phyloP scores from a whole-genome alignment of 2,888 invertebrate genomes.

The Yponomeuta evonymella region DNA sequence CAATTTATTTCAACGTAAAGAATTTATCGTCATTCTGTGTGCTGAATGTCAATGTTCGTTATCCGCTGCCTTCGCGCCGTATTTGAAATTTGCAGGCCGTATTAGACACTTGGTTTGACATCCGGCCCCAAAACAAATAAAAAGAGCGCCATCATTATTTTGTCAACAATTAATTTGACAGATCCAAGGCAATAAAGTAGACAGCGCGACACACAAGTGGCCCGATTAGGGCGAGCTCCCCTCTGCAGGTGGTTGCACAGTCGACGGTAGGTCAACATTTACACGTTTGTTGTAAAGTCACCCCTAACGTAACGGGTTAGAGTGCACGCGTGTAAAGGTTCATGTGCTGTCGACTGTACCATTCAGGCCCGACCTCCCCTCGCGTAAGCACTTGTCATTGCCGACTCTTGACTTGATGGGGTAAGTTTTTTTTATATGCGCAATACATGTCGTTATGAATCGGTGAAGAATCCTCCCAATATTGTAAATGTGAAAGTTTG shows the following conservation, averaged over 20 bases:
- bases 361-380: neutral
- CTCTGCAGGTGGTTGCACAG: neutral
- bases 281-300: too few species aligned
- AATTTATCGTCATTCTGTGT: too few species aligned
- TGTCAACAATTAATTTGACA: neutral
- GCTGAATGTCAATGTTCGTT: too few species aligned
- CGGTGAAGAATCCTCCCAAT: too few species aligned
- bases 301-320: too few species aligned
- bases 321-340: too few species aligned
- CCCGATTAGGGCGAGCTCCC: neutral
- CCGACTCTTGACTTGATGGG: neutral
- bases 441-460: neutral
- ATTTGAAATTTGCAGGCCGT: too few species aligned
- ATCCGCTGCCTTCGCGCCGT: too few species aligned
- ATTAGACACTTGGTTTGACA: neutral
- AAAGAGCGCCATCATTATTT: neutral
- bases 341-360: neutral
- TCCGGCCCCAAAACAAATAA: neutral
- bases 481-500: too few species aligned
- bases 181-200: neutral
- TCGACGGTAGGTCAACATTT: neutral
- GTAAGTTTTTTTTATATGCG: neutral
- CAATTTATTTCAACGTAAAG: too few species aligned
- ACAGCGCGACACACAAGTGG: neutral
- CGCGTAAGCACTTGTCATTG: neutral